These are phyloP conservation scores for Taenaris catops DNA, from an alignment of 2,888 invertebrate species.

Conservation along the genomic window DNA sequence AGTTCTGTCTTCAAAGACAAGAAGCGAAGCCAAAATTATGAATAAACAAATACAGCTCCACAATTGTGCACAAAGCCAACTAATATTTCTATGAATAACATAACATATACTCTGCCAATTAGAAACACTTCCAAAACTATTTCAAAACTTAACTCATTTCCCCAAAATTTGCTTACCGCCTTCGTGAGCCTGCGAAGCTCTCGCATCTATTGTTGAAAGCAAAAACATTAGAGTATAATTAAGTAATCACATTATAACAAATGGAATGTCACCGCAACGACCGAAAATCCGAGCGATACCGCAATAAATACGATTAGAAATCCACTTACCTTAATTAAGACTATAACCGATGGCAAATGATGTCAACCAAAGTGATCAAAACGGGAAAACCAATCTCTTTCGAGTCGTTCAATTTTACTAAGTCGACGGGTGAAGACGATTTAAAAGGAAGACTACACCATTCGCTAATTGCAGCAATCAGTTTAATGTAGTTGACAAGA, in stretches of 20 bases:
- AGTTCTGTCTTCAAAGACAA: no score
- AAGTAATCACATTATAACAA: conserved; percentile 26
- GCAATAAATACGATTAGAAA: conserved; percentile 41
- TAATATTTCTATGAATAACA: no score
- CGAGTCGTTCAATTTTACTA: conserved; percentile 60
- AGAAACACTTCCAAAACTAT: conserved; percentile 17
- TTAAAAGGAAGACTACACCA: conserved; percentile 66
- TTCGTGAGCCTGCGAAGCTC: conserved; percentile 19
- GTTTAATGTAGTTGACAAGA: conserved; percentile 74
- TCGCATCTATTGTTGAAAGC: conserved; percentile 19
- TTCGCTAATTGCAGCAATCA: conserved; percentile 77
- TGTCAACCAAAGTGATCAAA: conserved; percentile 28
- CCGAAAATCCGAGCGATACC: conserved; percentile 27
- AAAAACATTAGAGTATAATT: conserved; percentile 19
- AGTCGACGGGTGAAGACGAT: conserved; percentile 57
- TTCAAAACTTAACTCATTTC: conserved; percentile 23
- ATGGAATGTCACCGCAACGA: conserved; percentile 27
- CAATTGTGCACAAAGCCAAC: no score
- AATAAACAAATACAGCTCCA: no score
- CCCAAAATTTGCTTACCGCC: conserved; percentile 20
- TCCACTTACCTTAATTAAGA: conserved; percentile 64
- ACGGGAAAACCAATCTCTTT: conserved; percentile 55
- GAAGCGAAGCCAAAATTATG: no score
- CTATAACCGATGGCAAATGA: conserved; percentile 40
- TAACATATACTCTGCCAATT: conserved; percentile 14